Evolutionary conservation across 2,888 invertebrate species (phyloP), one percentile per base, ranked within the genome.

Genomic region (Pollenia labialis): DNA sequence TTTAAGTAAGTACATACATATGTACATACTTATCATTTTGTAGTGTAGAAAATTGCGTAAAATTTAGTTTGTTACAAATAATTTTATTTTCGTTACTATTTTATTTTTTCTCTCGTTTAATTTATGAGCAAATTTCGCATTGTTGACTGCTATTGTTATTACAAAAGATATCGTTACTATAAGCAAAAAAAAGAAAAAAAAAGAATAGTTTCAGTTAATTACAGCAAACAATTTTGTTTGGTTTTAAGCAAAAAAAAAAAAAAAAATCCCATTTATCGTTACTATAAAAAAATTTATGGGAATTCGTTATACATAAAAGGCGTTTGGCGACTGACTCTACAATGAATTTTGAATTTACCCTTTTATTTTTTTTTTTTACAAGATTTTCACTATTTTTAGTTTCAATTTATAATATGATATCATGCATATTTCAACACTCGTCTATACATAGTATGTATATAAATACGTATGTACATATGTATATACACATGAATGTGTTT

Each of bases 281-380:
- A 23, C n/a, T 12, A 56, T 18, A 18, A 64, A 76, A 75, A 52
- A 81, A 81, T 71, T 83, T 71, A 79, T 82, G 64, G 60, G 75
- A 86, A 75, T 82, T 86, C 74, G 75, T 86, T 79, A 86, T 64
- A 86, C 79, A 82, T 86, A 69, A 32, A 23, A 16, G 64, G 56
- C 71, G 18, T 12, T 48, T 42, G 77, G 58, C 66, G 54, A 64
- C 72, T 46, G 16, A 4, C 32, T 32, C 12, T 42, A 40, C n/a
- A 32, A 32, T 32, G 18, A 62, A 50, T 60, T 75, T 50, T 62
- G 56, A 40, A 64, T 69, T 58, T 76, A 40, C 54, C 69, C 62
- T 60, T 48, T 68, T 64, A 4, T n/a, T 48, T 32, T 32, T n/a
- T 48, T 32, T 32, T 32, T 32, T 32, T 32, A 32, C 46, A 46